Conservation (phyloP, 2,888 invertebrate species). For the Cheilosia vernalis region DNA sequence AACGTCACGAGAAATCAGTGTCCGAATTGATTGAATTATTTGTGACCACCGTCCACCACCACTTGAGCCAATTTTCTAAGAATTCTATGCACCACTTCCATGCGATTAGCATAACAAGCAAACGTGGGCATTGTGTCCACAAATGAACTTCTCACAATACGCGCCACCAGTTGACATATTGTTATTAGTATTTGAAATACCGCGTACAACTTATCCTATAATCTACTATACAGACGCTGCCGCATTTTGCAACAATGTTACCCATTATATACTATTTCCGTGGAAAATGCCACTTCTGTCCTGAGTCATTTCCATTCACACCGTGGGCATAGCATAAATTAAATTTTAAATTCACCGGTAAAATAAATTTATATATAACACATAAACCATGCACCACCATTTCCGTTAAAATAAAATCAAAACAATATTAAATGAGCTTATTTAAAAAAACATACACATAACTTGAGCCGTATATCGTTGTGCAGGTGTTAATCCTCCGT, state of each 20-base stretch:
- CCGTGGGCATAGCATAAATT: neutral
- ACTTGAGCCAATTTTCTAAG: constrained; percentile 31
- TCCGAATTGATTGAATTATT: neutral
- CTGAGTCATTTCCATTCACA: constrained; percentile 23
- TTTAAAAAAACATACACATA: constrained; percentile 67
- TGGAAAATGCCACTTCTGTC: constrained; percentile 13
- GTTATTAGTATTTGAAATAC: constrained; percentile 29
- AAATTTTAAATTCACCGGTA: neutral
- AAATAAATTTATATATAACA: constrained; percentile 16
- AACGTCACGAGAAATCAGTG: neutral
- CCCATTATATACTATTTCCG: constrained; percentile 16
- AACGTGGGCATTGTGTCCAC: constrained; percentile 55
- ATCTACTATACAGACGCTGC: neutral
- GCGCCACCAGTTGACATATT: constrained; percentile 40
- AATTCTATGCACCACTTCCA: constrained; percentile 42
- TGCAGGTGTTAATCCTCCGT: constrained; percentile 66
- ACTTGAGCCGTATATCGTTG: constrained; percentile 43
- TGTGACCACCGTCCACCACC: neutral
- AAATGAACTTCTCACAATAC: constrained; percentile 46
- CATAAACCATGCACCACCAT: constrained; percentile 33
- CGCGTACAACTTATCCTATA: constrained; percentile 24
- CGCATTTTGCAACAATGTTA: constrained; percentile 42
- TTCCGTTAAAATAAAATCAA: constrained; percentile 36
- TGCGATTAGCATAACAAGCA: constrained; percentile 49
- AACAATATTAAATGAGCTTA: constrained; percentile 20